These are phyloP conservation scores for Euglossa dilemma DNA, from an alignment of 1,140 invertebrate genomes.

Conservation along the genomic window DNA sequence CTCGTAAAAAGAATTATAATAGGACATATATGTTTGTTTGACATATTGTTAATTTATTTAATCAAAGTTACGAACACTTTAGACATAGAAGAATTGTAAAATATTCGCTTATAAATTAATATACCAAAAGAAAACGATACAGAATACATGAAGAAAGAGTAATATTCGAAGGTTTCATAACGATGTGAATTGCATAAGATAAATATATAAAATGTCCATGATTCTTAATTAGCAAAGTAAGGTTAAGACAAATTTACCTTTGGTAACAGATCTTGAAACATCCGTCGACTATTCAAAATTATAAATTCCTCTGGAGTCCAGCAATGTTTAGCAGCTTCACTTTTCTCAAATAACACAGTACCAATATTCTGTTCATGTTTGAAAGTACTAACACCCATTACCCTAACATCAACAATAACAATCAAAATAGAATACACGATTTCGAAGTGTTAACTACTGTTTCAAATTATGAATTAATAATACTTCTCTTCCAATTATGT, in stretches of 20 bases:
- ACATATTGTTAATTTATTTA: no score
- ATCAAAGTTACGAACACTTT: no score
- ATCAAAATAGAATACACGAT: neutral
- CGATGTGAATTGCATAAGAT: no score
- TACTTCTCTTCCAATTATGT: neutral
- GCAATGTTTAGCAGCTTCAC: constrained; percentile 67
- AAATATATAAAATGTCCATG: neutral
- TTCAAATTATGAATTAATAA: neutral
- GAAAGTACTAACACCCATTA: constrained; percentile 52
- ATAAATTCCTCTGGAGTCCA: constrained; percentile 75
- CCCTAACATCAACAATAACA: constrained; percentile 5
- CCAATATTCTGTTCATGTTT: constrained; percentile 68
- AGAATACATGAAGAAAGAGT: neutral
- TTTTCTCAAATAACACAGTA: constrained; percentile 75
- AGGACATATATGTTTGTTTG: no score
- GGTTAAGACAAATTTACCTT: constrained; percentile 59
- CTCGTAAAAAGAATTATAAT: no score
- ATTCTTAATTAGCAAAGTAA: neutral
- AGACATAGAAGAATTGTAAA: no score
- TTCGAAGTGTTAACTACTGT: neutral
- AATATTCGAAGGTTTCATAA: neutral
- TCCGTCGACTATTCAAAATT: constrained; percentile 69
- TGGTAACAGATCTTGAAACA: constrained; percentile 76
- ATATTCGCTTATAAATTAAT: no score
- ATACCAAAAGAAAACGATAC: neutral